These are phyloP conservation scores for Threskiornis aethiopicus DNA, from an alignment of 2,797 vertebrate species.

Conservation along the genomic window DNA sequence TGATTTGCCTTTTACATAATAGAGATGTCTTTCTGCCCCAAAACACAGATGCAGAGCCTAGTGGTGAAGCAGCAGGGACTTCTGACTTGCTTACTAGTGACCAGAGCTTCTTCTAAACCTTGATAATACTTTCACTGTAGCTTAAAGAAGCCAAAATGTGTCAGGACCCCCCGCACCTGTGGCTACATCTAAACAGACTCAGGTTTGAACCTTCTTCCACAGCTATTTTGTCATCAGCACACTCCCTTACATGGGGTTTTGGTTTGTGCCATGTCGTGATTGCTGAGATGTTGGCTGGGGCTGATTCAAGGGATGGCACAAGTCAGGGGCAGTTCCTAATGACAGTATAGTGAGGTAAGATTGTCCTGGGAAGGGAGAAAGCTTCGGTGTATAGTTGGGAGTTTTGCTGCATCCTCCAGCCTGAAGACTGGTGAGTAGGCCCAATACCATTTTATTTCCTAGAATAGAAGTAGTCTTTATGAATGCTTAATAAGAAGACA, in stretches of 20 bases:
- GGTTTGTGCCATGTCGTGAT: neutral
- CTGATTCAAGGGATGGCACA: neutral
- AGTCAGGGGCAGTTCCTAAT: neutral
- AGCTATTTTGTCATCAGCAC: neutral
- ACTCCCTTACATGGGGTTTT: neutral
- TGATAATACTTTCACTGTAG: neutral
- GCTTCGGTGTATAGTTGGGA: neutral
- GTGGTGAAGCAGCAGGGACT: neutral
- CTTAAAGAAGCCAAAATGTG: neutral
- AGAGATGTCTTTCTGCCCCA: neutral
- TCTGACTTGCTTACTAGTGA: neutral
- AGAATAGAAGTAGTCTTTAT: neutral
- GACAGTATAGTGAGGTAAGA: neutral
- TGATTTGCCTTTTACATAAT: neutral
- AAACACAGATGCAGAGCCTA: neutral
- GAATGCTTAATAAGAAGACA: neutral
- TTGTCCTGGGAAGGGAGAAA: neutral
- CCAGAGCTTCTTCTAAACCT: neutral
- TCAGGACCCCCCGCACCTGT: neutral
- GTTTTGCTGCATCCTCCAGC: neutral
- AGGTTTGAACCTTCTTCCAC: neutral
- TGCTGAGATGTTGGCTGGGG: fast-evolving
- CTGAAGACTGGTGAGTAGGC: neutral
- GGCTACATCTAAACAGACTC: neutral
- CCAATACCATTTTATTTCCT: neutral